Evolutionary conservation across 2,888 invertebrate genomes (phyloP).

Genomic region (Scaptomyza parva): DNA sequence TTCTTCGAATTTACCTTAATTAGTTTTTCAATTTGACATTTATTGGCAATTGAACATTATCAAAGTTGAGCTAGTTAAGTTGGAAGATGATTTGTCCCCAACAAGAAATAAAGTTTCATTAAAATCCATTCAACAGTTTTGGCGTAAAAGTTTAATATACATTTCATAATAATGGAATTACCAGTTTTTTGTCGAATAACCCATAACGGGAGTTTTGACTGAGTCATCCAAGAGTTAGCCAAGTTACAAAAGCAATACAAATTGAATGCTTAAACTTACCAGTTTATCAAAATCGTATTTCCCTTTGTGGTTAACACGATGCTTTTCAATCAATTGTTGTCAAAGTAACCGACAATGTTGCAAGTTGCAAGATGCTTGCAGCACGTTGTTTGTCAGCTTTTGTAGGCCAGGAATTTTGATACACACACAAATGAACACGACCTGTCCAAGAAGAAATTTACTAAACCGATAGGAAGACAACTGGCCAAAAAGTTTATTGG

Average conservation of each 20-base stretch:
- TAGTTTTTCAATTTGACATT: neutral
- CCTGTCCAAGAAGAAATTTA: conserved; percentile 20
- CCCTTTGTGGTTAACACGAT: neutral
- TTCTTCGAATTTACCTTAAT: neutral
- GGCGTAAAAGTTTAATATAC: no score
- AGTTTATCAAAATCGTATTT: neutral
- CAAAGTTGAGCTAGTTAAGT: no score
- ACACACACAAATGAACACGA: conserved; percentile 23
- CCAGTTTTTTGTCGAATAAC: neutral
- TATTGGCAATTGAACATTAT: neutral
- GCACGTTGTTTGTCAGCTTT: neutral
- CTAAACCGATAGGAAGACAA: conserved; percentile 11
- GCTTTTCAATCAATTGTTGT: neutral
- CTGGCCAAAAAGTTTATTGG: conserved; percentile 4
- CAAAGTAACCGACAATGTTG: neutral
- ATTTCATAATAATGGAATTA: no score
- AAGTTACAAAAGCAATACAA: neutral
- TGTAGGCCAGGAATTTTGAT: neutral
- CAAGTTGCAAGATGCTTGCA: conserved; percentile 1
- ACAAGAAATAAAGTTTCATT: no score
- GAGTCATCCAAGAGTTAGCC: conserved; percentile 2
- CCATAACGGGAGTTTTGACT: neutral
- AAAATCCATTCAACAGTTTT: no score
- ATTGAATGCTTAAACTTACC: conserved; percentile 9
- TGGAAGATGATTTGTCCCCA: no score